Conservation (phyloP, 2,113 vertebrate genomes). For the Athene cunicularia region DNA sequence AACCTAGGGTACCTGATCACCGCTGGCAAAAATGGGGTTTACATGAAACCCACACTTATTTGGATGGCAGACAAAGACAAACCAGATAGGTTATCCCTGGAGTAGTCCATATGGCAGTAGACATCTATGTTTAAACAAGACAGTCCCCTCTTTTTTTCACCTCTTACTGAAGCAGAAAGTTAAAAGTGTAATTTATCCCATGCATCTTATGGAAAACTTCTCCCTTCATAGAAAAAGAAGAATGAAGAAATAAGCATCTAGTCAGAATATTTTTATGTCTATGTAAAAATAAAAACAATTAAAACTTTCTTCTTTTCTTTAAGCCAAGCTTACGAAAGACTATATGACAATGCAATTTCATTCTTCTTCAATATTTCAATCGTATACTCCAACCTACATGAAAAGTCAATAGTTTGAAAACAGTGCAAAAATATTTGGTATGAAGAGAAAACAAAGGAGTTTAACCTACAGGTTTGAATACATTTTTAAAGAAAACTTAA, state of each 20-base stretch:
- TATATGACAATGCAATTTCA: neutral
- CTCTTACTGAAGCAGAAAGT: neutral
- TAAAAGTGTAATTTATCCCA: neutral
- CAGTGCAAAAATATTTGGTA: neutral
- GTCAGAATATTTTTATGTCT: neutral
- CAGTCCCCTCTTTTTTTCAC: neutral
- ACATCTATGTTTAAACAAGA: neutral
- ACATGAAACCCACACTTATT: neutral
- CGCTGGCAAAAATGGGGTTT: neutral
- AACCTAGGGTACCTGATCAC: neutral
- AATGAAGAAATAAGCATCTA: neutral
- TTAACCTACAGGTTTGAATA: neutral
- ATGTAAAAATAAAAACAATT: neutral
- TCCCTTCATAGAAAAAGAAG: neutral
- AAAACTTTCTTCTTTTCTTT: neutral
- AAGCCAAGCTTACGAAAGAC: neutral
- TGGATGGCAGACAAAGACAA: neutral
- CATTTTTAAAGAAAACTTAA: neutral
- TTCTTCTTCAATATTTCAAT: neutral
- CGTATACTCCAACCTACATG: neutral
- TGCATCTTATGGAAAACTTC: neutral
- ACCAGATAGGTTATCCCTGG: neutral
- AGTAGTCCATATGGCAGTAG: neutral
- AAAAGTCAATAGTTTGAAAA: neutral
- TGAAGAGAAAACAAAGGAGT: neutral